Conservation (phyloP, 2,888 invertebrate species). For the Mimas tiliae region DNA sequence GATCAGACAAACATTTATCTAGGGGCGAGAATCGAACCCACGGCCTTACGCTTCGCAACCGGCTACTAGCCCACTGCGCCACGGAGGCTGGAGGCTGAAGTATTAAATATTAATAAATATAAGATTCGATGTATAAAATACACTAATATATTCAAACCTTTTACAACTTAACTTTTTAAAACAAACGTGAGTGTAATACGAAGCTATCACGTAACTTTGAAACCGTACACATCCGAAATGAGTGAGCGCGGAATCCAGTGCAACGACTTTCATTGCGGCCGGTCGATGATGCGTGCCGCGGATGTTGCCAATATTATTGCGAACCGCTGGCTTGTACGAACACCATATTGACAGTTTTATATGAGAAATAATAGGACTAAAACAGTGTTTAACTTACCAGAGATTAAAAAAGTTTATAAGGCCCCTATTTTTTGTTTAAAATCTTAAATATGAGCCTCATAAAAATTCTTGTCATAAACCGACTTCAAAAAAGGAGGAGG, state of each 20-base stretch:
- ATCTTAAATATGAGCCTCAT: background rate
- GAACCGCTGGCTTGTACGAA: slow-evolving; percentile 33
- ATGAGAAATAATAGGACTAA: background rate
- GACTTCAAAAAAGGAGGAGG: too few species aligned
- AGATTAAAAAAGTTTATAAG: too few species aligned
- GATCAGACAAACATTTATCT: too few species aligned
- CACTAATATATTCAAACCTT: too few species aligned
- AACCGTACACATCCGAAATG: slow-evolving; percentile 24
- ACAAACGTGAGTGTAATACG: slow-evolving; percentile 5
- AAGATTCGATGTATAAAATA: too few species aligned
- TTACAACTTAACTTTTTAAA: background rate
- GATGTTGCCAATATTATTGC: slow-evolving; percentile 41
- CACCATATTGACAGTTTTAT: background rate
- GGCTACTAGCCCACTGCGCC: too few species aligned
- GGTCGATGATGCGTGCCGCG: slow-evolving; percentile 43
- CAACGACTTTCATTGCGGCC: slow-evolving; percentile 47
- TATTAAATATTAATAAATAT: too few species aligned
- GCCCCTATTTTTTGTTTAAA: too few species aligned
- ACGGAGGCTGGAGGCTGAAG: too few species aligned
- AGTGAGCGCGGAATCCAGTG: slow-evolving; percentile 44
- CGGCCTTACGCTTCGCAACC: too few species aligned
- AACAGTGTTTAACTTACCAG: too few species aligned
- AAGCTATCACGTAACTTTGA: slow-evolving; percentile 14
- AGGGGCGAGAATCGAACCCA: too few species aligned
- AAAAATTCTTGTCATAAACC: background rate